Evolutionary conservation across 2,797 vertebrate genomes (phyloP), one percentile per base, ranked within the genome.

Genomic region (Ciconia nigra): DNA sequence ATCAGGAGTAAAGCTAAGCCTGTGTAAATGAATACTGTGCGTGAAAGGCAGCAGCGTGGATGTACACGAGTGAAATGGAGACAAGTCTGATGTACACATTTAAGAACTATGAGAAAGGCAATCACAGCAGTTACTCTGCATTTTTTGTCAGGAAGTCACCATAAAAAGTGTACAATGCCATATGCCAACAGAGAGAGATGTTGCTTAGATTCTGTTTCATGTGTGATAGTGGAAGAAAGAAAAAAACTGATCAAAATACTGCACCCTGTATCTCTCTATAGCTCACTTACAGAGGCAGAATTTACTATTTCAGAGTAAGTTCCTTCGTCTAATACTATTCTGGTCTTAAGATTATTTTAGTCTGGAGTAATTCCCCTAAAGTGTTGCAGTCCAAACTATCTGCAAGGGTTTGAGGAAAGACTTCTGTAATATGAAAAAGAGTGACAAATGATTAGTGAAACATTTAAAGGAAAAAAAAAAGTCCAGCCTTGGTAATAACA

Each of bases 1-100:
- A 25, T 3, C 39, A 31, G 37, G 39, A 76, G 47, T 1, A 28
- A 51, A 47, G 58, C 33, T 52, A 37, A 54, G 33, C 31, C 31
- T 2, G 0, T 51, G 41, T 4, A 19, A 31, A 61, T 4, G 6
- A 73, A 33, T 0, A 5, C 5, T 1, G 15, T 5, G 63, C 15
- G 51, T 17, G 41, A 51, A 11, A 17, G 28, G 44, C 49, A 92
- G 37, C 46, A 72, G 65, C 29, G 9, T 0, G 10, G 51, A 26
- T 19, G 3, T 4, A 49, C 19, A 22, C 0, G 0, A 49, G 24
- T 5, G 55, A 63, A 21, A 46, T 0, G 28, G 7, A 76, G 17
- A 21, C 16, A 54, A 28, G 26, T 7, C 76, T 39, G 44, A 31
- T 11, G 15, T 9, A 21, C 13, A 7, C 22, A 7, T 15, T 42